These are phyloP conservation scores for Tipula unca DNA, from an alignment of 2,888 invertebrate species.

Conservation along the genomic window DNA sequence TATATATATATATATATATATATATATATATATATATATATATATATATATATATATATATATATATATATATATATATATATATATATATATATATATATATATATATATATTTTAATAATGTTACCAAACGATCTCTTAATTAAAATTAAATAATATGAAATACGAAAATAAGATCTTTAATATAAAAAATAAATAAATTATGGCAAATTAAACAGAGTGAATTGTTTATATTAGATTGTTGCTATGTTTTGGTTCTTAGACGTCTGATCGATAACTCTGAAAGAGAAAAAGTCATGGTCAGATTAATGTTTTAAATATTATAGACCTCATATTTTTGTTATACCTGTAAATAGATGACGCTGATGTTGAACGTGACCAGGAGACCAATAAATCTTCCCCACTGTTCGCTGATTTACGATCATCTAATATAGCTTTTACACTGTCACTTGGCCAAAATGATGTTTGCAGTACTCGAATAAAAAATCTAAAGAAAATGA, in stretches of 20 bases:
- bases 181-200: not conserved
- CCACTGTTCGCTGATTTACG: slow-evolving; percentile 49
- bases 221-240: not conserved
- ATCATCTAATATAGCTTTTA: slow-evolving; percentile 56
- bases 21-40: no score
- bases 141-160: not conserved
- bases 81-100: not conserved
- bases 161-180: not conserved
- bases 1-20: no score
- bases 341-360: slow-evolving; percentile 54
- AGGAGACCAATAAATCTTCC: slow-evolving; percentile 54
- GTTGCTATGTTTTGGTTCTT: not conserved
- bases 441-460: slow-evolving; percentile 64
- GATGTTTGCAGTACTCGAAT: slow-evolving; percentile 60
- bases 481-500: slow-evolving; percentile 49
- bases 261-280: not conserved
- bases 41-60: no score
- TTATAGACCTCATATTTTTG: not conserved
- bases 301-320: not conserved
- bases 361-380: slow-evolving; percentile 52
- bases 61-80: no score
- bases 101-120: not conserved
- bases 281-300: not conserved
- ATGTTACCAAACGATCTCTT: not conserved
- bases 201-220: not conserved